Evolutionary conservation across 2,888 invertebrate species (phyloP).

Genomic region (Empis livida): DNA sequence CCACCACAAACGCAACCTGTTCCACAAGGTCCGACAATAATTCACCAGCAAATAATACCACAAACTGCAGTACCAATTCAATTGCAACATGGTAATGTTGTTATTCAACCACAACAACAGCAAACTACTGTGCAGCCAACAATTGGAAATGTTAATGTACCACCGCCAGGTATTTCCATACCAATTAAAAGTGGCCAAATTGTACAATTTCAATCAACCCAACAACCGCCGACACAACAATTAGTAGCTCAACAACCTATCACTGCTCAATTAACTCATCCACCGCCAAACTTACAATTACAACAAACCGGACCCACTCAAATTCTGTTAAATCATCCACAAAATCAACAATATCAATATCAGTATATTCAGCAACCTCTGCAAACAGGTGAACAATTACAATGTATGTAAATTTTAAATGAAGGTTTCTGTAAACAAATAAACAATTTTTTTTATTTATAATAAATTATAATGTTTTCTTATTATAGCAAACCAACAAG

Average conservation of each 20-base stretch:
- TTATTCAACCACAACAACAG: constrained; percentile 15
- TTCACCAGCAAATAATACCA: constrained; percentile 18
- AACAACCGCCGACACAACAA: constrained; percentile 10
- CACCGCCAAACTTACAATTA: constrained; percentile 15
- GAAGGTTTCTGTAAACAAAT: background rate
- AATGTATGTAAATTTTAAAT: constrained; percentile 7
- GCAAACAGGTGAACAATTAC: constrained; percentile 4
- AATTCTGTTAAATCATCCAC: constrained; percentile 15
- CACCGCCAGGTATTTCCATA: constrained; percentile 12
- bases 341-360: constrained; percentile 15
- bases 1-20: constrained; percentile 8
- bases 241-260: background rate
- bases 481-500: constrained; percentile 11
- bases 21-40: constrained; percentile 12
- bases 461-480: background rate
- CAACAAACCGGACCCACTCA: constrained; percentile 12
- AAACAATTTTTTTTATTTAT: background rate
- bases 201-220: constrained; percentile 11
- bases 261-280: constrained; percentile 9
- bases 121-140: constrained; percentile 5
- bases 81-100: constrained; percentile 17
- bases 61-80: constrained; percentile 17
- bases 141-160: constrained; percentile 15
- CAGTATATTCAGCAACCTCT: constrained; percentile 14
- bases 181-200: constrained; percentile 13